Conservation (phyloP, 2,113 vertebrate species). For the Ivindomyrus marchei region DNA sequence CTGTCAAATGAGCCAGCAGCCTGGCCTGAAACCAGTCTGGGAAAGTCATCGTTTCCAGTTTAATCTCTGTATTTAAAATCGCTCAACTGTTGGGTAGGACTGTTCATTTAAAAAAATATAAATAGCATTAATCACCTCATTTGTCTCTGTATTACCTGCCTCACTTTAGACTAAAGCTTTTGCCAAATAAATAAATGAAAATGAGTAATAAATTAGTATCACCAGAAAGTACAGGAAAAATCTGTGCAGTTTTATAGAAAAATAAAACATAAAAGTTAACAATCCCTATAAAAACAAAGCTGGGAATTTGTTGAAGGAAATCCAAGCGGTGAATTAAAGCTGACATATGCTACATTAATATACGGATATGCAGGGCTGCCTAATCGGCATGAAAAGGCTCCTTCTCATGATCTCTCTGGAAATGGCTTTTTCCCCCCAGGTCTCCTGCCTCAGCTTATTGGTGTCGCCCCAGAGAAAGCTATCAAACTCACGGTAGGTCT, state of each 20-base stretch:
- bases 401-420: slow-evolving; percentile 53
- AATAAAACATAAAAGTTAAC: neutral
- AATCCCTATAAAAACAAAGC: neutral
- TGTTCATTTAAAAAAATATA: neutral
- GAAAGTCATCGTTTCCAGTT: neutral
- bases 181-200: neutral
- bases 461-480: slow-evolving; percentile 94
- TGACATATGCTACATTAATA: neutral
- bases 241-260: neutral
- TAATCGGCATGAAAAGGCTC: slow-evolving; percentile 29
- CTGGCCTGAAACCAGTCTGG: neutral
- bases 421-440: slow-evolving; percentile 67
- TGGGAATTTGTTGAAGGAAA: neutral
- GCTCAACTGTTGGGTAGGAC: neutral
- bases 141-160: neutral
- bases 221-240: neutral
- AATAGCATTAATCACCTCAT: neutral
- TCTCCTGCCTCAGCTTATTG: slow-evolving; percentile 91
- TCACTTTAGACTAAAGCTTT: neutral
- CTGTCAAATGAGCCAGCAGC: neutral
- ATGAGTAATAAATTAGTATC: neutral
- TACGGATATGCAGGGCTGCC: neutral
- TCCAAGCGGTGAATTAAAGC: neutral
- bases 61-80: neutral
- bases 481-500: slow-evolving; percentile 95